Evolutionary conservation across 2,888 invertebrate genomes (phyloP), one percentile per base, ranked within the genome.

Genomic region (Corythucha ciliata): DNA sequence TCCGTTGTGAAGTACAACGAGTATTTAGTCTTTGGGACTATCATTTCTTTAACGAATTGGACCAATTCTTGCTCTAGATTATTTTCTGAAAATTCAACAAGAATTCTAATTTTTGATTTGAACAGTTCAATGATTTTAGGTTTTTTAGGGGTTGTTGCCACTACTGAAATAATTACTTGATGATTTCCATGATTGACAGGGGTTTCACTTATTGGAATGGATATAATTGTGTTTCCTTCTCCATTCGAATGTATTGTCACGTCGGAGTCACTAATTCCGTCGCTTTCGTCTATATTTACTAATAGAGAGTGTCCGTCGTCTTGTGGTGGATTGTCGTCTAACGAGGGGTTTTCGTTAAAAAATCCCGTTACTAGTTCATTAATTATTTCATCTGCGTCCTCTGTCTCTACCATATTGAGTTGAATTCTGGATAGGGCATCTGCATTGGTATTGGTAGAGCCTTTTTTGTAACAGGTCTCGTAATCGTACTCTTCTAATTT

Each of bases 401-500:
- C 27, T 4, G 12, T 18, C 20, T 4, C 3, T 26, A 27, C 27
- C 22, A 6, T 10, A 4, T 41, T 45, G 7, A 40, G 10, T 40
- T 37, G 34, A 6, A 40, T 16, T 8, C 48, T 5, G 2, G 48
- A 40, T 2, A 48, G 33, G 3, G 48, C 48, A 14, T 48, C 40
- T 3, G 32, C 48, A 18, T 29, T 40, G 3, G 29, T 10, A 39
- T 47, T 47, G 5, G 14, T 10, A 18, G 34, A n/a, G 2, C 34
- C 47, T 21, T 47, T 33, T 25, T 48, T 48, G 21, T 48, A 39
- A 2, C 25, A 4, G 26, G 67, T 62, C 48, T 62, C 57, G 20
- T 63, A 67, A 12, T 65, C 61, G 44, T 62, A 66, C 52, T 67
- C 65, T 24, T 63, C 59, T 3, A 67, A 34, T 50, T 55, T 53